phyloP scores from a whole-genome alignment of 1,140 invertebrate species.

The Trichonephila clavipes region DNA sequence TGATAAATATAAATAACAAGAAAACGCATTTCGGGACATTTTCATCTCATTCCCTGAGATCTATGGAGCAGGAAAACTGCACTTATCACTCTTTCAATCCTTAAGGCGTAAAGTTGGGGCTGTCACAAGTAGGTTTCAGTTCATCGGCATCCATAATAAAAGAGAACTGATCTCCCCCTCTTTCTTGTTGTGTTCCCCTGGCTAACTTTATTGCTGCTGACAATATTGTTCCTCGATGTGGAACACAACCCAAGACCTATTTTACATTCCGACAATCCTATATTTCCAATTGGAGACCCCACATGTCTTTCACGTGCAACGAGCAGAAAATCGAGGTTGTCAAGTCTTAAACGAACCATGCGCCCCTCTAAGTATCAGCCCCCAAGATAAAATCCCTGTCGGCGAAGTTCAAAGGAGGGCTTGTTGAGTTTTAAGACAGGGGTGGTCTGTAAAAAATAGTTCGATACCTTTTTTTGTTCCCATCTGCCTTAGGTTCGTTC shows the following conservation, averaged over 20 bases:
- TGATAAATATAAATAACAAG: not conserved
- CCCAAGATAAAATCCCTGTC: conserved; percentile 27
- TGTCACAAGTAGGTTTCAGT: conserved; percentile 35
- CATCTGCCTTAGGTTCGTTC: not conserved
- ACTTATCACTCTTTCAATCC: not conserved
- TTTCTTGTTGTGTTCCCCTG: not conserved
- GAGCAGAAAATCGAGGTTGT: conserved; percentile 58
- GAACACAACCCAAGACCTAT: not conserved
- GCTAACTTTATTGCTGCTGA: conserved; percentile 15
- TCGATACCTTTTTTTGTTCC: not conserved
- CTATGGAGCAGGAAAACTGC: not conserved
- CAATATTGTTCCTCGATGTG: not conserved
- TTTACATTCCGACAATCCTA: conserved; percentile 37
- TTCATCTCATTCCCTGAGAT: not conserved
- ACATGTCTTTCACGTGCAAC: conserved; percentile 41
- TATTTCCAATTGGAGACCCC: conserved; percentile 30
- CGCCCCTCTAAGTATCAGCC: conserved; percentile 43
- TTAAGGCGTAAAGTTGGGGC: not conserved
- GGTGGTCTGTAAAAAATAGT: conserved; percentile 18
- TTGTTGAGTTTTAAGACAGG: conserved; percentile 2
- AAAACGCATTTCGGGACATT: not conserved
- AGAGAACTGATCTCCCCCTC: not conserved
- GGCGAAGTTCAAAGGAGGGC: conserved; percentile 53
- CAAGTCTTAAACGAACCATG: conserved; percentile 66
- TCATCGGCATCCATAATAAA: conserved; percentile 31